Evolutionary conservation across 2,113 vertebrate genomes (phyloP).

Genomic region (Origma solitaria): DNA sequence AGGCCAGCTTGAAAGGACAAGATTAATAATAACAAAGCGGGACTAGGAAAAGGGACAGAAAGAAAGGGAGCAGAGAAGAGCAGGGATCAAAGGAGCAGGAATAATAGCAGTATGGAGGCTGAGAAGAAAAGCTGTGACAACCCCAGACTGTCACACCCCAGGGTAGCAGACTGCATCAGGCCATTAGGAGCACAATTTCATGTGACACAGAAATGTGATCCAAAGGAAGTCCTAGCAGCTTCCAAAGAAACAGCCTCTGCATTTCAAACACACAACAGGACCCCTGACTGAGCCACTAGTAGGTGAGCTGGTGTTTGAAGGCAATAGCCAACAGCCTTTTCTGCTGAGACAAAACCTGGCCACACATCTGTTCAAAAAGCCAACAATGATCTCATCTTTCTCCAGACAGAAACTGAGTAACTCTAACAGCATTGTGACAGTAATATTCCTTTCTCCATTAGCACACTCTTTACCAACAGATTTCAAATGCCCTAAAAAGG

Average conservation of each 20-base stretch:
- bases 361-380: rapidly evolving
- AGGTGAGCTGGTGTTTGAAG: not conserved
- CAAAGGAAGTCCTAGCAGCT: not conserved
- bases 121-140: not conserved
- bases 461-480: not conserved
- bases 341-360: not conserved
- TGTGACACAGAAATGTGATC: not conserved
- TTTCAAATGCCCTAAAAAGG: not conserved
- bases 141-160: not conserved
- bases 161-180: not conserved
- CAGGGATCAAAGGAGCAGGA: not conserved
- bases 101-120: not conserved
- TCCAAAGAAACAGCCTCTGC: not conserved
- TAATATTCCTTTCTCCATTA: not conserved
- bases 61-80: not conserved
- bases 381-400: not conserved
- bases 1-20: not conserved
- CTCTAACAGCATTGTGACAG: not conserved
- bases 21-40: not conserved
- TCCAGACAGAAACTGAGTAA: not conserved
- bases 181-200: rapidly evolving
- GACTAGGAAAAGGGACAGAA: not conserved
- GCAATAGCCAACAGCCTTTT: not conserved
- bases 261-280: not conserved
- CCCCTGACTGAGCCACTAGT: not conserved